phyloP scores from a whole-genome alignment of 2,888 invertebrate genomes.

The Neoscelio sp. region DNA sequence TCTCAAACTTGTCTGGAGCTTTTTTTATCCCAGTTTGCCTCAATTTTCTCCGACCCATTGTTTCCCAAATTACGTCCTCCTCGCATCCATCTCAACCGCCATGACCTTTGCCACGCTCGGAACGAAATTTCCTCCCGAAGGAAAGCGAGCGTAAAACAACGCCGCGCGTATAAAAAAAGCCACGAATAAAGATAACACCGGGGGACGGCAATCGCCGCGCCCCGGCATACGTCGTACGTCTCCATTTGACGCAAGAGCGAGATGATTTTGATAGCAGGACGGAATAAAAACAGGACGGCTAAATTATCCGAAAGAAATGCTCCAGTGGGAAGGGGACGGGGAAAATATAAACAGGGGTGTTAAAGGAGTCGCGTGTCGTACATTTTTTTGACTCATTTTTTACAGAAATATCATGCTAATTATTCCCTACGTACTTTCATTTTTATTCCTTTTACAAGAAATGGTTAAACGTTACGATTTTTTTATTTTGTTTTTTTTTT shows the following conservation, averaged over 20 bases:
- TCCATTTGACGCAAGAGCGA: conserved; percentile 56
- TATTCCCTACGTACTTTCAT: too few relatives aligned
- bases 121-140: conserved; percentile 61
- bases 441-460: too few relatives aligned
- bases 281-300: conserved; percentile 52
- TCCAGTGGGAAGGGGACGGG: too few relatives aligned
- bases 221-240: conserved; percentile 43
- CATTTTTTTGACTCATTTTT: neutral
- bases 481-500: too few relatives aligned
- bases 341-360: too few relatives aligned
- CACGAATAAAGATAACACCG: conserved; percentile 64
- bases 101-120: conserved; percentile 65
- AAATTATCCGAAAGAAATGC: conserved; percentile 49
- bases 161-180: conserved; percentile 57
- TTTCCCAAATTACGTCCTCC: conserved; percentile 64
- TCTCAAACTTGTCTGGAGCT: conserved; percentile 65
- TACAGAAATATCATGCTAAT: too few relatives aligned
- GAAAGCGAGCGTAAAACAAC: conserved; percentile 65
- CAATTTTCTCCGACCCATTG: conserved; percentile 69
- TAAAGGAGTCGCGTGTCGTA: too few relatives aligned
- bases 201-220: conserved; percentile 35
- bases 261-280: conserved; percentile 61
- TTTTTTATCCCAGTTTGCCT: conserved; percentile 61
- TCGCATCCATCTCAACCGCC: conserved; percentile 63
- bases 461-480: too few relatives aligned